Conservation (phyloP, 2,113 vertebrate genomes). For the Ramphastos sulfuratus region DNA sequence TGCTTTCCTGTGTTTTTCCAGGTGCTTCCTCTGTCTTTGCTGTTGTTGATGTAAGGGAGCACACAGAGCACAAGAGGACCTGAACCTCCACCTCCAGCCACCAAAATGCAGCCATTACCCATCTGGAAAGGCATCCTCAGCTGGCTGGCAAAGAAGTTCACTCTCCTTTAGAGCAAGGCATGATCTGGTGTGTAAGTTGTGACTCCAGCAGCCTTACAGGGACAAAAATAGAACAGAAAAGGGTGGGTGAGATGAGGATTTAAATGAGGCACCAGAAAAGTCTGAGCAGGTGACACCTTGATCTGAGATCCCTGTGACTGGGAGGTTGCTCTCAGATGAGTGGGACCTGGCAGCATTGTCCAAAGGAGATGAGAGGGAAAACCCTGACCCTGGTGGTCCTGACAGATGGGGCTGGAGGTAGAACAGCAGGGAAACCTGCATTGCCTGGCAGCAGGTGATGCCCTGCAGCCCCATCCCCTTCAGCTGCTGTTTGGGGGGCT, state of each 20-base stretch:
- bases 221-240: neutral
- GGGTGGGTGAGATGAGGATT: neutral
- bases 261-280: neutral
- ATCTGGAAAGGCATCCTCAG: neutral
- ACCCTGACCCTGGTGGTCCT: neutral
- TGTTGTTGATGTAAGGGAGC: neutral
- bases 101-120: neutral
- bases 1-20: neutral
- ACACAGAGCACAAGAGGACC: neutral
- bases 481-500: accelerated
- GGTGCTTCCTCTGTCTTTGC: neutral
- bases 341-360: neutral
- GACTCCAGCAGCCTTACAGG: neutral
- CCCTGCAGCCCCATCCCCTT: neutral
- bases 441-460: no score
- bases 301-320: neutral
- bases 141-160: slow-evolving; percentile 7
- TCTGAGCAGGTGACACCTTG: neutral
- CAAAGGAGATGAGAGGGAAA: neutral
- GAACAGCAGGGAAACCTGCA: accelerated
- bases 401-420: neutral
- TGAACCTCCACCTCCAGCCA: neutral
- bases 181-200: neutral
- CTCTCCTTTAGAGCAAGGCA: slow-evolving; percentile 24
- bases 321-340: neutral